Percentiles rank a stretch among this genome's conserved stretches.
These are phyloP conservation scores for Botrylloides violaceus DNA, from an alignment of 23 tunicate genomes.

Conservation along the genomic window DNA sequence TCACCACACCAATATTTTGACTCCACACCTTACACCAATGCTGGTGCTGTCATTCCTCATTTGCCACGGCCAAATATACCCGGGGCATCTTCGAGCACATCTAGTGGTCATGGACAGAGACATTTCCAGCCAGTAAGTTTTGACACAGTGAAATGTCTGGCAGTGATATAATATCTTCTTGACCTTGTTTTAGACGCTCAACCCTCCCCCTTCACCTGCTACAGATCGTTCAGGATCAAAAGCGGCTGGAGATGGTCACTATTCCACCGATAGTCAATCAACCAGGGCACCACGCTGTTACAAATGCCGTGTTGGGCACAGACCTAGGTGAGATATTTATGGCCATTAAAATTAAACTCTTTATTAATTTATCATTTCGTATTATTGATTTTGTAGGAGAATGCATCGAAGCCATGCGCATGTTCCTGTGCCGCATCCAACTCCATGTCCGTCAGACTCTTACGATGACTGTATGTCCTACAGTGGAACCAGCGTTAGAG, in stretches of 20 bases:
- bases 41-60: neutral
- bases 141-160: neutral
- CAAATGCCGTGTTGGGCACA: conserved; percentile 36
- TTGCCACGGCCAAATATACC: conserved; percentile 22
- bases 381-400: conserved; percentile 13
- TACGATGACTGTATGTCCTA: conserved; percentile 39
- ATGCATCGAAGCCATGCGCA: conserved; percentile 4
- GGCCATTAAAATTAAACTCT: neutral
- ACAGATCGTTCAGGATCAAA: conserved; percentile 49
- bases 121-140: conserved; percentile 14
- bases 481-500: conserved; percentile 13
- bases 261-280: conserved; percentile 26
- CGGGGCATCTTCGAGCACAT: conserved; percentile 23
- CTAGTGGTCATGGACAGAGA: conserved; percentile 6
- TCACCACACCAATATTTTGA: neutral
- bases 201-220: conserved; percentile 62
- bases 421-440: conserved; percentile 55
- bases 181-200: conserved; percentile 20
- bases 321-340: conserved; percentile 26
- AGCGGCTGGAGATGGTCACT: conserved; percentile 27
- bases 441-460: conserved; percentile 77
- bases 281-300: conserved; percentile 12
- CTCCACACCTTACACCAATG: neutral
- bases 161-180: neutral
- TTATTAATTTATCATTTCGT: no score